Conservation (phyloP, 2,797 vertebrate species). For the Merluccius polli region DNA sequence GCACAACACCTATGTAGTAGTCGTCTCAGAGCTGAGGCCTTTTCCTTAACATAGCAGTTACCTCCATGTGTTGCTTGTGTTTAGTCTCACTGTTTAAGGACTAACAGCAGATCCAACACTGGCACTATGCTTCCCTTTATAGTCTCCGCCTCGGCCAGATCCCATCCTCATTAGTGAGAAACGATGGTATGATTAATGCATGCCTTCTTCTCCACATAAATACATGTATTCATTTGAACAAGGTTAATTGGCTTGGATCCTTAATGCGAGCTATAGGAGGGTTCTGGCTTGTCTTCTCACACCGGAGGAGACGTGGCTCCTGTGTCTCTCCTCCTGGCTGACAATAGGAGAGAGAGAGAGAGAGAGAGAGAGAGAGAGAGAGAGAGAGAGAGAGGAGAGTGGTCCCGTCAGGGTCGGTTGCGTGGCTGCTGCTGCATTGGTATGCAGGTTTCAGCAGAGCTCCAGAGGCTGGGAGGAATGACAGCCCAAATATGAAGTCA, state of each 20-base stretch:
- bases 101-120: neutral
- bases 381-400: neutral
- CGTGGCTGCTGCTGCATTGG: constrained; percentile 22
- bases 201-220: constrained; percentile 1
- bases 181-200: neutral
- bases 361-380: no score
- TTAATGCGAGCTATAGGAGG: constrained; percentile 10
- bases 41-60: neutral
- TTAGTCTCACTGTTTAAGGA: neutral
- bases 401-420: constrained; percentile 36
- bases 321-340: constrained; percentile 31
- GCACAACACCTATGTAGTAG: neutral
- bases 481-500: constrained; percentile 24
- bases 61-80: neutral
- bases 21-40: neutral
- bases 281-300: constrained; percentile 23
- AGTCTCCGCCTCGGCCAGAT: neutral
- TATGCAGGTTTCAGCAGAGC: constrained; percentile 37
- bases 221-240: constrained; percentile 23
- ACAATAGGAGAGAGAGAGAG: no score
- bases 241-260: constrained; percentile 22
- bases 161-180: neutral
- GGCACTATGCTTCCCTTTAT: neutral
- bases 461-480: constrained; percentile 27
- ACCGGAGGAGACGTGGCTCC: constrained; percentile 11